Evolutionary conservation across 2,888 invertebrate species (phyloP).

Genomic region (Drosophila koepferae): DNA sequence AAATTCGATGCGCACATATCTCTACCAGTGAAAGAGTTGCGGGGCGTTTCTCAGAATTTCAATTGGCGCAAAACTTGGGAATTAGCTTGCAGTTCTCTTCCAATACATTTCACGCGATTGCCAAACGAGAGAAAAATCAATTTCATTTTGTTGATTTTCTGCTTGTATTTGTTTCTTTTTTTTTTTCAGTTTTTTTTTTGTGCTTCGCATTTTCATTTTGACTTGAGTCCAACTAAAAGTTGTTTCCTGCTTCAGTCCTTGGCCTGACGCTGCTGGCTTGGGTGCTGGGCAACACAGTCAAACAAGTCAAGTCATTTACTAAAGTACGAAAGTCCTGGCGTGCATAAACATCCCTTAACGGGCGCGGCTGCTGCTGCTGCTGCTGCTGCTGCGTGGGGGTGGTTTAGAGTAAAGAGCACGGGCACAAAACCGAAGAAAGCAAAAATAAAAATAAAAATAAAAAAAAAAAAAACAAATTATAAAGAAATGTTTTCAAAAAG

Average conservation of each 20-base stretch:
- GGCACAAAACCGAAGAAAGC: slow-evolving; percentile 44
- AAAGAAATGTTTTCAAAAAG: slow-evolving; percentile 74
- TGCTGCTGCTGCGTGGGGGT: slow-evolving; percentile 54
- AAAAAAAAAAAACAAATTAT: slow-evolving; percentile 48
- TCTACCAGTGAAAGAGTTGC: slow-evolving; percentile 61
- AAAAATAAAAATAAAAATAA: slow-evolving; percentile 15
- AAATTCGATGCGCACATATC: slow-evolving; percentile 58
- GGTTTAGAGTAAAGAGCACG: slow-evolving; percentile 62
- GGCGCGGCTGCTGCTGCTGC: slow-evolving; percentile 27
- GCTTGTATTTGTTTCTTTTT: slow-evolving; percentile 25
- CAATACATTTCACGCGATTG: slow-evolving; percentile 52
- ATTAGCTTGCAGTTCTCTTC: slow-evolving; percentile 47
- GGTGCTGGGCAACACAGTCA: slow-evolving; percentile 63
- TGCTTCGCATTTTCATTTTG: slow-evolving; percentile 2
- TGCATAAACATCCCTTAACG: slow-evolving; percentile 70
- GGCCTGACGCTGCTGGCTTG: slow-evolving; percentile 20
- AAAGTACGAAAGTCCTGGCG: slow-evolving; percentile 74
- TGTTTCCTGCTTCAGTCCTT: slow-evolving; percentile 39
- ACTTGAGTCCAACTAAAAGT: slow-evolving; percentile 57
- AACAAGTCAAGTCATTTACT: slow-evolving; percentile 80
- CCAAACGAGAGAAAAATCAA: slow-evolving; percentile 64
- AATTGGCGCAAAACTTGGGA: slow-evolving; percentile 39
- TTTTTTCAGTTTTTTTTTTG: slow-evolving; percentile 4
- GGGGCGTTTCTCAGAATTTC: slow-evolving; percentile 21
- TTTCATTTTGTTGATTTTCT: slow-evolving; percentile 68